Conservation (phyloP, 2,113 vertebrate species). For the Ammodytes marinus region DNA sequence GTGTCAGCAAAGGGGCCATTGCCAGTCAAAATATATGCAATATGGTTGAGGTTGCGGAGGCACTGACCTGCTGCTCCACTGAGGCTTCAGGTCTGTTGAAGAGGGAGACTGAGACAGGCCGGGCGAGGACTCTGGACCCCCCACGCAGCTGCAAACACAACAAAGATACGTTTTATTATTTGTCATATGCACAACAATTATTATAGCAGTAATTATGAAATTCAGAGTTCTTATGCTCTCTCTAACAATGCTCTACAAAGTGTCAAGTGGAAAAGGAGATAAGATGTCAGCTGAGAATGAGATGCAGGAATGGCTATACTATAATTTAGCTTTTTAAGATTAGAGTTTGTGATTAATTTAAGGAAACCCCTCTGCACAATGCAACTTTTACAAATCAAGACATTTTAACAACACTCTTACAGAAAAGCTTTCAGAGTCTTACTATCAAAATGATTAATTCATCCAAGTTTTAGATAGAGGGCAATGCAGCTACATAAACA, state of each 20-base stretch:
- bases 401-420: not conserved
- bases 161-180: not conserved
- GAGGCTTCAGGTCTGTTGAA: constrained; percentile 83
- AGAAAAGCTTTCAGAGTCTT: too few species aligned
- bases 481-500: not conserved
- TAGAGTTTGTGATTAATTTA: too few species aligned
- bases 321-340: not conserved
- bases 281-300: not conserved
- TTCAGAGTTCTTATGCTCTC: too few species aligned
- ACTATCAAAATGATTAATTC: not conserved
- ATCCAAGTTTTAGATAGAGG: not conserved
- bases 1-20: not conserved
- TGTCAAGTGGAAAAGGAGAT: not conserved
- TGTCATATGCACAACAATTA: too few species aligned
- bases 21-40: not conserved
- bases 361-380: not conserved
- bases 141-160: constrained; percentile 79
- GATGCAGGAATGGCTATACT: not conserved
- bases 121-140: constrained; percentile 85
- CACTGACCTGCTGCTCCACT: constrained; percentile 81
- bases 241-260: not conserved
- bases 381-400: too few species aligned
- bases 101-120: constrained; percentile 80
- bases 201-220: too few species aligned
- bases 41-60: accelerated